Base-by-base conservation (phyloP, 53 echinoderm and acorn worm genomes). In the Glandiceps talaboti region DNA sequence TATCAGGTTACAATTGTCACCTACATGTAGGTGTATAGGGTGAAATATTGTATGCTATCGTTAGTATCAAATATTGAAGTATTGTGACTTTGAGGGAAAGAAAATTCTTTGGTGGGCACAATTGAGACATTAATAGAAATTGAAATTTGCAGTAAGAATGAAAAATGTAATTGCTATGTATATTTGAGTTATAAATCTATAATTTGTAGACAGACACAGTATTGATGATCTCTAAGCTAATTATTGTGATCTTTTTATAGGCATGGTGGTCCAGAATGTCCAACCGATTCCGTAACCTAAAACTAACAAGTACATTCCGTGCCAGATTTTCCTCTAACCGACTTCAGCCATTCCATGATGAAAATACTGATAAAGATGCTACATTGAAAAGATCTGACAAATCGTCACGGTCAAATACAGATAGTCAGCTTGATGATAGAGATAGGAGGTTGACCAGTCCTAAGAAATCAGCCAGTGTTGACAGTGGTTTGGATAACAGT, bases 251-350 rank as follows among this genome's bases (percentile, higher is more conserved):
- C 28, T 74, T 26, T 77, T 31, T 32, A 30, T 78, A 95, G 96
- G 88, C 92, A 1, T 95, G 96, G 96, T 95, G 96, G 96, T 92
- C 92, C 29, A 84, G 96, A 33, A 90, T 95, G 90, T 95, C 96
- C 76, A 95, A 95, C 76, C 88, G 96, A 0, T 95, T 95, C 85
- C 96, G 89, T 29, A 95, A 95, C 80, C 85, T 95, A 73, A 95
- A 95, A 76, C 84, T 95, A 29, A 86, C 92, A 0, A 88, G 96
- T 27, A 95, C 96, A 1, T 64, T 95, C 32, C 79, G 90, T 73
- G 88, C 81, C 26, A 86, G 92, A 27, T 82, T 94, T 1, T 85
- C 84, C 0, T 80, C 89, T 14, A 88, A 90, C 26, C 88, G 82
- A 76, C 92, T 95, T 0, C 86, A 81, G 30, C 96, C 96, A 27